Conservation (phyloP, 2,888 invertebrate genomes). For the Nephrotoma flavescens region DNA sequence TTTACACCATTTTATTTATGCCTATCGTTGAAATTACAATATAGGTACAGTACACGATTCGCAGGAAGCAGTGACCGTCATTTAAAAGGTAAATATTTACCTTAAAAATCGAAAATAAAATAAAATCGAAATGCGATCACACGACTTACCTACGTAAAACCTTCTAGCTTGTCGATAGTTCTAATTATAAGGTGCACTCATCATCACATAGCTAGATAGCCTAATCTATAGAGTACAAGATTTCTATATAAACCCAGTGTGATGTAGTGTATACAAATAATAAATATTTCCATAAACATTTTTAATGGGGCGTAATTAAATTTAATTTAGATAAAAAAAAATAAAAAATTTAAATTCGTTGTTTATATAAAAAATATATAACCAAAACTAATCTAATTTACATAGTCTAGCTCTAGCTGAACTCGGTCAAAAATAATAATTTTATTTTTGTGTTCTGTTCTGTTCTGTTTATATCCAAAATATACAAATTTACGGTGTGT, state of each 20-base stretch:
- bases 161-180: background rate
- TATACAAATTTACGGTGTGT: background rate
- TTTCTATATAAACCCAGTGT: background rate
- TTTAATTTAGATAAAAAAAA: background rate
- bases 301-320: background rate
- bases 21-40: background rate
- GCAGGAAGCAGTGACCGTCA: background rate
- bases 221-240: background rate
- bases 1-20: background rate
- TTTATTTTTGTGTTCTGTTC: background rate
- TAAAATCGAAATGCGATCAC: background rate
- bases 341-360: background rate
- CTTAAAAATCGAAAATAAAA: background rate
- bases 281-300: background rate
- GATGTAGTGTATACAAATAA: background rate
- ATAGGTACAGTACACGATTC: too few species aligned
- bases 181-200: background rate
- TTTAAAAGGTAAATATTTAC: background rate
- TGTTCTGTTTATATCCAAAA: background rate
- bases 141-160: background rate
- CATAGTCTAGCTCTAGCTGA: background rate
- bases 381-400: background rate
- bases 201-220: background rate
- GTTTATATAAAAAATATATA: background rate
- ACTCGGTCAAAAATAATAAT: background rate